Percentiles rank a stretch among this genome's conserved stretches.
Evolutionary conservation across 2,888 invertebrate species (phyloP).

Genomic region (Netelia fuscicornis): DNA sequence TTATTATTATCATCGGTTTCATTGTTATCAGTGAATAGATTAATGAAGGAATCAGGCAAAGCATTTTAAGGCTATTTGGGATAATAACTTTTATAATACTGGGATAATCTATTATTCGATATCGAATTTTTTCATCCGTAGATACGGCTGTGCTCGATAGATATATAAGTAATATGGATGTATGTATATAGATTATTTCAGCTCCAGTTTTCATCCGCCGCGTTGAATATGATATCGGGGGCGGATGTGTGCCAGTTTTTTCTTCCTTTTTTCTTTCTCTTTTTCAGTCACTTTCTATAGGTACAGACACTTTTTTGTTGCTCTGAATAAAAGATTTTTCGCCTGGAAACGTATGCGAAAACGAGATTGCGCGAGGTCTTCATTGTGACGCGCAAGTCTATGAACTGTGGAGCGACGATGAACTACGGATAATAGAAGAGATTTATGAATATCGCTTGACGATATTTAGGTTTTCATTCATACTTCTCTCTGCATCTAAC

Average conservation of each 20-base stretch:
- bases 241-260: conserved; percentile 28
- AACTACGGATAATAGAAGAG: conserved; percentile 14
- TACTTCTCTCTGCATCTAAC: neutral
- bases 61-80: no score
- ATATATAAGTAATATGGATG: neutral
- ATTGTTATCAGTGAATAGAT: no score
- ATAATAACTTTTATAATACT: no score
- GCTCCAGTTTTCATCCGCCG: conserved; percentile 43
- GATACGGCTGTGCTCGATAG: no score
- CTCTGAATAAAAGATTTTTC: conserved; percentile 61
- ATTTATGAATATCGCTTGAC: conserved; percentile 31
- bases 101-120: no score
- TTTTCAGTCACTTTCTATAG: conserved; percentile 18
- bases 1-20: no score
- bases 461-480: neutral
- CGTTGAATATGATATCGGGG: conserved; percentile 49
- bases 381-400: neutral
- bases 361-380: neutral
- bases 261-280: neutral
- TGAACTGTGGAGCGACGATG: conserved; percentile 1
- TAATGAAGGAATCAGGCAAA: no score
- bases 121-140: no score
- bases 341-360: conserved; percentile 17
- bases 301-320: conserved; percentile 28
- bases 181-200: conserved; percentile 32